A percentile compares a stretch with the other conserved stretches of the same genome.
These are phyloP conservation scores for Epiblema foenella DNA, from an alignment of 2,888 invertebrate species.

Conservation along the genomic window DNA sequence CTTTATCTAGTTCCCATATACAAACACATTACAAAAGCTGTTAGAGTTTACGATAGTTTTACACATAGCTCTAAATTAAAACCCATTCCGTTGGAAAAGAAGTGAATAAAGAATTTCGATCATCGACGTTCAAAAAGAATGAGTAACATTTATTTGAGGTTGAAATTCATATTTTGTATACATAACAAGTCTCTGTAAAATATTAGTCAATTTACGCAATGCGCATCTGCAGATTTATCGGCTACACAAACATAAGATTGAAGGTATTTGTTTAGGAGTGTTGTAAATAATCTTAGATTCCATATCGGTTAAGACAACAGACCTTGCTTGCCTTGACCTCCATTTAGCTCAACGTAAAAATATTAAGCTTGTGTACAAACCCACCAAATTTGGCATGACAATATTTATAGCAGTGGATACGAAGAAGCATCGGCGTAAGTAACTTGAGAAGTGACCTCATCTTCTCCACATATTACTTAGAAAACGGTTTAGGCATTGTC, in stretches of 20 bases:
- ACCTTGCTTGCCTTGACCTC: conserved; percentile 39
- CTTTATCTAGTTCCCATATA: not conserved
- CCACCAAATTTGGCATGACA: not conserved
- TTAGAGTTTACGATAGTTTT: not conserved
- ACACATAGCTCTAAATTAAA: too few species aligned
- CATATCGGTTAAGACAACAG: conserved; percentile 25
- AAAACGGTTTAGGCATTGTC: too few species aligned
- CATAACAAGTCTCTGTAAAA: not conserved
- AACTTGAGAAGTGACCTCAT: not conserved
- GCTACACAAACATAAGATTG: conserved; percentile 24
- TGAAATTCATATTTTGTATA: not conserved
- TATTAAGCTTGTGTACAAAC: not conserved
- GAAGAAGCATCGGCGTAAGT: not conserved
- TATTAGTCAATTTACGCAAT: conserved; percentile 13
- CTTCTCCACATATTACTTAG: too few species aligned
- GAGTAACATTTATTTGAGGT: too few species aligned
- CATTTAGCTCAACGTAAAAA: conserved; percentile 17
- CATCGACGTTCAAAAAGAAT: too few species aligned
- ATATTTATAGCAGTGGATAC: not conserved
- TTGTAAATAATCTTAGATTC: conserved; percentile 18
- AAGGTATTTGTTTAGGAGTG: conserved; percentile 39
- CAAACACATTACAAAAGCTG: not conserved
- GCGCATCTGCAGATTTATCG: conserved; percentile 19
- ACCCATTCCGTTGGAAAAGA: too few species aligned
- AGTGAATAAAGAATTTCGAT: too few species aligned